Evolutionary conservation across 2,113 vertebrate species (phyloP), one percentile per base, ranked within the genome.

Genomic region (Dipodomys stephensi): DNA sequence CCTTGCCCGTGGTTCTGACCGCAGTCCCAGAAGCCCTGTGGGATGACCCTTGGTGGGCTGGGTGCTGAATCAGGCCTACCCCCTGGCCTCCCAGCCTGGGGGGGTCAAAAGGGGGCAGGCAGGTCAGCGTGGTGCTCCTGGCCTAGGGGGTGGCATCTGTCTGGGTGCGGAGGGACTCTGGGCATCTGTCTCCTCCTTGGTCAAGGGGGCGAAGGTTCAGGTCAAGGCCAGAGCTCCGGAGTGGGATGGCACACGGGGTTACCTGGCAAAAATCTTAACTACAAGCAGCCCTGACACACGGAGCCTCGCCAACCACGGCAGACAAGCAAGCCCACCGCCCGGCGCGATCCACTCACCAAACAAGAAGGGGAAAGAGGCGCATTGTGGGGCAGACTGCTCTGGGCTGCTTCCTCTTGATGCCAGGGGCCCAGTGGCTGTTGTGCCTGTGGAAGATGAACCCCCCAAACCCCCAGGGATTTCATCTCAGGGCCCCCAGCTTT

Each of bases 1-100:
- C 93, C 94, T 91, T 79, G 49, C 11, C 15, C 49, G 92, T 65
- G 83, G 68, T 73, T 87, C 74, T 81, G 57, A 25, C 97, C 62
- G 22, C 82, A 92, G 79, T 23, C 72, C 84, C 91, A 92, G 83
- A 35, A 86, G 79, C 78, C 27, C 83, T 49, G 87, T 69, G 72
- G 93, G 80, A 68, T 73, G 95, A 78, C 91, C 91, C 53, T 22
- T 19, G 4, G 9, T 27, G 32, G 44, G 65, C 22, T 15, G 68
- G 28, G 13, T 7, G 92, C 88, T 94, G 92, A 88, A 83, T 93
- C 94, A 96, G 93, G 73, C 82, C 65, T 0, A 49, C 71, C 15
- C 81, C 8, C 0, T 12, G 72, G 92, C 62, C 25, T 72, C n/a
- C 3, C 10, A 11, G 27, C 30, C 90, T 4, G 0, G 4, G 73